Evolutionary conservation across 2,797 vertebrate genomes (phyloP), one percentile per base, ranked within the genome.

Genomic region (Florisuga fusca): DNA sequence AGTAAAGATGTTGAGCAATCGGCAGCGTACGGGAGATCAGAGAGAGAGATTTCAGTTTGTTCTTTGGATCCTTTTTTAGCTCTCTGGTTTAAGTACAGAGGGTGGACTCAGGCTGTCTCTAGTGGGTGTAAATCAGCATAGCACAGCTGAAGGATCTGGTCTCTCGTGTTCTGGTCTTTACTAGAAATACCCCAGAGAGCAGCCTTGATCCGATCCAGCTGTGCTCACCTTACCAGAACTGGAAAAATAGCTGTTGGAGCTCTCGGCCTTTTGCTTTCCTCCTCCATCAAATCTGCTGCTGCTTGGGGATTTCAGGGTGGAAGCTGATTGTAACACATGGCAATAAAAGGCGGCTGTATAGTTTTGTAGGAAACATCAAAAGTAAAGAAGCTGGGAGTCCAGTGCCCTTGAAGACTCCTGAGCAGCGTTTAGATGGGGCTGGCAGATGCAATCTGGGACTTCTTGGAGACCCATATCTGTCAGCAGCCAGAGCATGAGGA

Each of bases 1-100:
- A 97, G 97, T 84, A 89, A 95, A 96, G 95, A 96, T 73, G 90
- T 97, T 97, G 96, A 97, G 97, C 97, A 98, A 98, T 83, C 71
- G 26, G 38, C 58, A 83, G 92, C 43, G 16, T 64, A 61, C n/a
- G 64, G 71, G 89, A 94, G 93, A 97, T 97, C 95, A 97, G 96
- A 96, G 85, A 59, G 64, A 76, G 79, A 84, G 45, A 7, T 75
- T 84, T 77, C 89, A 85, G 77, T 57, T 82, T 90, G 90, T 83
- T 71, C 71, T 67, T 43, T 45, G 77, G 76, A 80, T 55, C 90
- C 85, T 74, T 91, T 95, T 94, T 95, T 92, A 96, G 94, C 79
- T 84, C 19, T n/a, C 57, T 68, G 55, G 10, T 84, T 82, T 55
- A 66, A 91, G 77, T 22, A 50, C 63, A 78, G 76, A 55, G 77